Conservation (phyloP, 2,888 invertebrate genomes). For the Teleiodes luculella region DNA sequence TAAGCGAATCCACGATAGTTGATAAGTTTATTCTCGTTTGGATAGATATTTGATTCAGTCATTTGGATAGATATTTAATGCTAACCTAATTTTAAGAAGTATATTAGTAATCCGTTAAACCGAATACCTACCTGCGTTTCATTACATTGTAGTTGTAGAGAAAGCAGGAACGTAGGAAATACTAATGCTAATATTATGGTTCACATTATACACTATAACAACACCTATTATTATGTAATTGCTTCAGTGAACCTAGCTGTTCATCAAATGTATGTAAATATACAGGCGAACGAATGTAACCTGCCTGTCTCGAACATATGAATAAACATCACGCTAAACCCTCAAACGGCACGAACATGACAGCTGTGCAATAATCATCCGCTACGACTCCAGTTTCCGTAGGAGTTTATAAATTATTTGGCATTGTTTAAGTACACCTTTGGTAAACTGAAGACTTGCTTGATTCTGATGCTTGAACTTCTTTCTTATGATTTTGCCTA, state of each 20-base stretch:
- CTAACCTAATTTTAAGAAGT: no score
- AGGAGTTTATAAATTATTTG: slow-evolving; percentile 24
- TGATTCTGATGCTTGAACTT: neutral
- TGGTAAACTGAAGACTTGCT: neutral
- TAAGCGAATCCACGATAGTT: no score
- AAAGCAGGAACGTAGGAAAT: slow-evolving; percentile 2
- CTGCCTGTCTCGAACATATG: slow-evolving; percentile 59
- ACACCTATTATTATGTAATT: slow-evolving; percentile 9
- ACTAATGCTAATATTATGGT: slow-evolving; percentile 13
- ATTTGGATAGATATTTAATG: no score
- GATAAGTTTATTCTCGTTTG: no score
- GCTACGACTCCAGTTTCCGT: slow-evolving; percentile 28
- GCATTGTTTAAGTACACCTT: slow-evolving; percentile 16
- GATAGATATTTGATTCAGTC: no score
- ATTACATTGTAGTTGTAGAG: neutral
- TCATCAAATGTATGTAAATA: slow-evolving; percentile 29
- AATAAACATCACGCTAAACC: slow-evolving; percentile 73
- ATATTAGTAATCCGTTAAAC: no score
- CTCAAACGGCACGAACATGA: slow-evolving; percentile 39
- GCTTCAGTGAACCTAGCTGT: slow-evolving; percentile 28
- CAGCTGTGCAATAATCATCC: slow-evolving; percentile 36
- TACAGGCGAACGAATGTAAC: slow-evolving; percentile 32
- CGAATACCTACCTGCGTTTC: neutral
- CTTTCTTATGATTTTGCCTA: neutral
- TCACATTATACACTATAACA: slow-evolving; percentile 1